Base-by-base conservation (phyloP, 2,797 vertebrate genomes). In the Cephalopachus bancanus region DNA sequence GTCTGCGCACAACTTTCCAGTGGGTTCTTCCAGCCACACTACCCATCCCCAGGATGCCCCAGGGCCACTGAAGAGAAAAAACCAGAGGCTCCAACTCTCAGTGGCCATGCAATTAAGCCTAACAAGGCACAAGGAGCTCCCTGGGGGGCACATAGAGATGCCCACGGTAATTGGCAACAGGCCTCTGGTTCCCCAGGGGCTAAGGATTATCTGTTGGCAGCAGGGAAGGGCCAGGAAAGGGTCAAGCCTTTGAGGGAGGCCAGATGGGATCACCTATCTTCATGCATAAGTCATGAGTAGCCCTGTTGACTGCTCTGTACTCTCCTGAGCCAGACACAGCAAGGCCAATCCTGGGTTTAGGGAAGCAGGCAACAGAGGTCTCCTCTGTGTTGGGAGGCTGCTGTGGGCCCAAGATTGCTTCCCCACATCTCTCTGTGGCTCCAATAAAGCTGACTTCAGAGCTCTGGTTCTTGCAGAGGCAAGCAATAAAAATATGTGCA, bases 211-310 rank as follows among this genome's bases (percentile, higher is more conserved):
- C 67, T 37, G 26, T 55, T 51, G 71, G 96, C 72, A 62, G 94
- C 71, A 83, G 91, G 65, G 51, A 91, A 93, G 81, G 93, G 85
- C 65, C 91, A 51, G 3, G 55, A 55, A 84, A 92, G 91, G 96
- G 94, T 96, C 92, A 64, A 64, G 89, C 83, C 91, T 94, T 94
- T 44, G 86, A 94, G 72, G 83, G 85, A 93, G 93, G 83, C 93
- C 97, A 94, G 89, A 65, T 49, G 89, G 94, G 94, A 76, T 95
- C 96, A 93, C 69, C 89, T n/a, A 7, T 12, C 79, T 89, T 95
- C 93, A 96, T 94, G 95, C 79, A 93, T 94, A 96, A 97, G 89
- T 78, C 79, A 96, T 94, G 44, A 96, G 83, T 71, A n/a, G 93
- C 91, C 71, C 90, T n/a, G 69, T 1, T 55, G 75, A 79, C 5